phyloP scores from a whole-genome alignment of 2,797 vertebrate genomes.

The Spinus olivaceus region DNA sequence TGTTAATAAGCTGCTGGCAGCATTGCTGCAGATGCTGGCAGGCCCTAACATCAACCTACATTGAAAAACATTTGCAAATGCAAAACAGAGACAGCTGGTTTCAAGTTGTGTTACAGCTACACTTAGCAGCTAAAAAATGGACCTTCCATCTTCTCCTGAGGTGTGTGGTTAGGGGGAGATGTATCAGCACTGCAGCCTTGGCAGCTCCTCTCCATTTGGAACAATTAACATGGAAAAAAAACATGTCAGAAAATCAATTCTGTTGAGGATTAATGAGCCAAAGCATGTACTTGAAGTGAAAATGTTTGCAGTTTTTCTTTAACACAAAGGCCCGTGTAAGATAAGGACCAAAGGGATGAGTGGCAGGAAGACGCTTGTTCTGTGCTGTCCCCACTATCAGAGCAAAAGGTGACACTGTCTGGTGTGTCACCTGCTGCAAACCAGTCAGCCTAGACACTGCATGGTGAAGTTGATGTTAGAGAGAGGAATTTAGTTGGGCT shows the following conservation, averaged over 20 bases:
- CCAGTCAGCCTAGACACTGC: neutral
- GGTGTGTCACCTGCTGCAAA: neutral
- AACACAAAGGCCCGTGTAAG: rapidly evolving
- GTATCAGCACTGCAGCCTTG: neutral
- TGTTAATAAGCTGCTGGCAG: neutral
- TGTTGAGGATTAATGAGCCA: neutral
- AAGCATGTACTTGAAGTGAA: neutral
- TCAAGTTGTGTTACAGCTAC: neutral
- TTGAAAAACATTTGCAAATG: neutral
- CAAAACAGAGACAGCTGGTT: neutral
- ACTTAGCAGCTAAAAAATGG: neutral
- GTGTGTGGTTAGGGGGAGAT: neutral
- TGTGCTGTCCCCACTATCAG: neutral
- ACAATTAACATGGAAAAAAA: conserved; percentile 10
- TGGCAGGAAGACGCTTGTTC: neutral
- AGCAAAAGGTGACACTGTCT: neutral
- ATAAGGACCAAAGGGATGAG: neutral
- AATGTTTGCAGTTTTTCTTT: conserved; percentile 16
- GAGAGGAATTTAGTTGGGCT: neutral
- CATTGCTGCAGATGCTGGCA: neutral
- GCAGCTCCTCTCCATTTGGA: neutral
- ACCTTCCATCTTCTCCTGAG: neutral
- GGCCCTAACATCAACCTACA: neutral
- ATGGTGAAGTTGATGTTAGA: neutral
- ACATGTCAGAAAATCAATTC: conserved; percentile 19